Conservation (phyloP, 2,113 vertebrate species). For the Genyomyrus donnyi region DNA sequence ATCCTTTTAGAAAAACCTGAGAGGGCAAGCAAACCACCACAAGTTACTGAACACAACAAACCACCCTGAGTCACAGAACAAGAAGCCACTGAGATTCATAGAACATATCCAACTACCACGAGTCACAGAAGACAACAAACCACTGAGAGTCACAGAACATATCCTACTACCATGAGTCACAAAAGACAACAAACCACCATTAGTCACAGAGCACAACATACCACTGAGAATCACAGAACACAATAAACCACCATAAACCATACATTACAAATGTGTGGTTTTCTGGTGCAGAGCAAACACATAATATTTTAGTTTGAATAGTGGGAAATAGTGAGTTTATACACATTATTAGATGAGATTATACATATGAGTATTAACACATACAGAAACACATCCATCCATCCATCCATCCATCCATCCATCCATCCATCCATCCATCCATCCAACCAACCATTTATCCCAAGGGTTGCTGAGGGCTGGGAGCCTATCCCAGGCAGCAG, state of each 20-base stretch:
- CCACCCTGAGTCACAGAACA: neutral
- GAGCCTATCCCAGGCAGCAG: neutral
- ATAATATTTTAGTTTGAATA: neutral
- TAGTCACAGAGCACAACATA: neutral
- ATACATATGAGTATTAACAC: neutral
- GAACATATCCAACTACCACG: neutral
- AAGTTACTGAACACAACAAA: neutral
- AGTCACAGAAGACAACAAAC: neutral
- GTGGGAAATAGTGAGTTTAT: neutral
- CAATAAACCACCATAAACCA: neutral
- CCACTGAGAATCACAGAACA: neutral
- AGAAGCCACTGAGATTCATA: neutral
- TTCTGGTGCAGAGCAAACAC: neutral
- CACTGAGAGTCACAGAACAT: neutral
- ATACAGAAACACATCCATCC: neutral
- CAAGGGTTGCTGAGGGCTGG: neutral
- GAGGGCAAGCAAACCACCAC: neutral
- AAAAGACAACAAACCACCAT: neutral
- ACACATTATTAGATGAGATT: neutral
- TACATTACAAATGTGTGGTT: neutral
- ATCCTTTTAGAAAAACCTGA: neutral
- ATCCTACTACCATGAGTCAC: neutral
- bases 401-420: neutral
- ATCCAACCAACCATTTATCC: neutral
- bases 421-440: neutral